Base-by-base conservation (phyloP, 2,113 vertebrate species). In the Smithornis capensis region DNA sequence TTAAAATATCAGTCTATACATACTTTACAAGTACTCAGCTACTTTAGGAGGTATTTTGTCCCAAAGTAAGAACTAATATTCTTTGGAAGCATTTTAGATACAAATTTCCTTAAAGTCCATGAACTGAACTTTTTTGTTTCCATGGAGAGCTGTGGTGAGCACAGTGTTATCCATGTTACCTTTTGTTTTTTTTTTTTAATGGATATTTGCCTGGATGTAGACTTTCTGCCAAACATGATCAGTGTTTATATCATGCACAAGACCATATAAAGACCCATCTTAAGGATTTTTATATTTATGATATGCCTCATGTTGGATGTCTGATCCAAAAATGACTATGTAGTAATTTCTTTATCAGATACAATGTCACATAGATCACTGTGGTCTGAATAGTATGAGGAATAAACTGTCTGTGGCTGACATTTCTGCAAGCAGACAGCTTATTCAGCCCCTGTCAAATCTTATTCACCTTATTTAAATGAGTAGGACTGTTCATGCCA, bases 281-380 rank as follows among this genome's bases (percentile, higher is more conserved):
- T 91, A 52, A 69, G 78, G 79, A 59, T 83, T 90, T 92, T 56
- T 78, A 19, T 73, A 33, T 73, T 69, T 87, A 28, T 40, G 29
- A 81, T 68, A 57, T 68, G 45, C 50, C 29, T 90, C 7, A 3
- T 47, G 45, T 81, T 83, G 90, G 55, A 70, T 45, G 67, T 55
- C 62, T 70, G 84, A 80, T 93, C 67, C 17, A 81, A 87, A 94
- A 92, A 62, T 63, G 22, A 47, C 59, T 73, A 25, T 50, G 64
- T 55, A 89, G 83, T 78, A n/a, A 89, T 97, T 63, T 83, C 67
- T 90, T 83, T 91, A 92, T 96, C 92, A 96, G 94, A 92, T 91
- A 31, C 13, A 74, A 15, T 42, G 76, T 76, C 92, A 52, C 42
- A 35, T 7, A 42, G 79, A 91, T 70, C 18, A 4, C 63, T 40